Base-by-base conservation (phyloP, 2,888 invertebrate genomes). In the Andrena trimmerana region DNA sequence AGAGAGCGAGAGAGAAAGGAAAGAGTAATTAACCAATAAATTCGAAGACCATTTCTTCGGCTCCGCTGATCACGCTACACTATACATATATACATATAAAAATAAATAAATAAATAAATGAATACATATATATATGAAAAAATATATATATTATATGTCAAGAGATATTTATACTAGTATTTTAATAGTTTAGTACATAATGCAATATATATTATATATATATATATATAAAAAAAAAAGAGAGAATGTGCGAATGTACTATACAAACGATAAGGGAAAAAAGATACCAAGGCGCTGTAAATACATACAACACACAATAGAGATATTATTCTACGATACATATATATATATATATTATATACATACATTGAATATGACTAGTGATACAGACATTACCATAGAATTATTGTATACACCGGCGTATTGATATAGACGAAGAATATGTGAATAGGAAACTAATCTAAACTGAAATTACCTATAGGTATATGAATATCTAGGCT, bases 91-190 rank as follows among this genome's bases (percentile, higher is more conserved):
- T 91, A 92, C 82, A 90, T 91, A 90, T 90, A 86, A 86, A 59
- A 83, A 85, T 84, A 76, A 85, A 90, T 78, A 82, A 81, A 90
- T 84, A 88, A 77, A 88, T 85, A 84, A 69, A 75, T 69, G 72
- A 84, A 86, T 87, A 87, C 82, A 88, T 81, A 86, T 86, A 84
- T 85, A 89, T 87, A 90, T 86, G 81, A 72, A 83, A 77, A 86
- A 86, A 84, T 79, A 88, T 87, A 88, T 88, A 89, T 89, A 90
- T 92, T 90, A 89, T 91, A 91, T 90, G 92, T 90, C 92, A 86
- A 93, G 92, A 93, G 92, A 93, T 93, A 93, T 93, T 93, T 93
- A 93, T 93, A 92, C 93, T 93, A 93, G 93, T 93, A 93, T 93
- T 93, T 93, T 93, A 93, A 93, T 93, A 93, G 93, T 92, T 92